A percentile compares a stretch with the other conserved stretches of the same genome.
phyloP scores from a whole-genome alignment of 2,797 vertebrate genomes.

The Loris lydekkerianus region DNA sequence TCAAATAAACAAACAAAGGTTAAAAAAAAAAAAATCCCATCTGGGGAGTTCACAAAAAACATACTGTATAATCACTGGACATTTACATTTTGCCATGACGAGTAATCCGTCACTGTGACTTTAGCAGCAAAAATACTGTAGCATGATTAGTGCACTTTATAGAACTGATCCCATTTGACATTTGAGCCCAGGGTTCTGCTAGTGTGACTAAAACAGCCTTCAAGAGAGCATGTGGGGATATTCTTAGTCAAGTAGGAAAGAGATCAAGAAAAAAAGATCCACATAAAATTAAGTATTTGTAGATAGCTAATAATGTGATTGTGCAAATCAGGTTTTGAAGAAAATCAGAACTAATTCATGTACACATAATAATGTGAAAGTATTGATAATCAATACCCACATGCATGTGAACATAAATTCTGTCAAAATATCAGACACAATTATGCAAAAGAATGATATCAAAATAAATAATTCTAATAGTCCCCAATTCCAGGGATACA shows the following conservation, averaged over 20 bases:
- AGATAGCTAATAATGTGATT: slow-evolving; percentile 1
- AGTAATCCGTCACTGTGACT: slow-evolving; percentile 42
- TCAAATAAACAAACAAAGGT: slow-evolving; percentile 80
- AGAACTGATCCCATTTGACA: slow-evolving; percentile 83
- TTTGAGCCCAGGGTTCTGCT: slow-evolving; percentile 80
- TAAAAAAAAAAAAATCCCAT: slow-evolving; percentile 55
- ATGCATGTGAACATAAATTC: neutral
- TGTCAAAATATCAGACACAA: slow-evolving; percentile 47
- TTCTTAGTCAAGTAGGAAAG: slow-evolving; percentile 62
- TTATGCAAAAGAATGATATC: slow-evolving; percentile 49
- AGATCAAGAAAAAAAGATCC: neutral
- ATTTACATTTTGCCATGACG: slow-evolving; percentile 72
- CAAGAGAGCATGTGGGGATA: slow-evolving; percentile 5
- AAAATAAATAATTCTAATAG: slow-evolving; percentile 43
- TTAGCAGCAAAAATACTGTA: slow-evolving; percentile 68
- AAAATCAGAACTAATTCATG: slow-evolving; percentile 40
- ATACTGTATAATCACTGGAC: slow-evolving; percentile 53
- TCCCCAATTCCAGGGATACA: slow-evolving; percentile 9
- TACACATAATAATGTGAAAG: neutral
- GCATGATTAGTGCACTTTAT: slow-evolving; percentile 56
- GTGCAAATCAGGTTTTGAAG: neutral
- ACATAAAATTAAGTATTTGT: neutral
- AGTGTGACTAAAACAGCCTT: slow-evolving; percentile 47
- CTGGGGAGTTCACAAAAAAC: slow-evolving; percentile 61
- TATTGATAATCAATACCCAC: neutral